These are phyloP conservation scores for Casuarius casuarius DNA, from an alignment of 2,113 vertebrate species.

Conservation along the genomic window DNA sequence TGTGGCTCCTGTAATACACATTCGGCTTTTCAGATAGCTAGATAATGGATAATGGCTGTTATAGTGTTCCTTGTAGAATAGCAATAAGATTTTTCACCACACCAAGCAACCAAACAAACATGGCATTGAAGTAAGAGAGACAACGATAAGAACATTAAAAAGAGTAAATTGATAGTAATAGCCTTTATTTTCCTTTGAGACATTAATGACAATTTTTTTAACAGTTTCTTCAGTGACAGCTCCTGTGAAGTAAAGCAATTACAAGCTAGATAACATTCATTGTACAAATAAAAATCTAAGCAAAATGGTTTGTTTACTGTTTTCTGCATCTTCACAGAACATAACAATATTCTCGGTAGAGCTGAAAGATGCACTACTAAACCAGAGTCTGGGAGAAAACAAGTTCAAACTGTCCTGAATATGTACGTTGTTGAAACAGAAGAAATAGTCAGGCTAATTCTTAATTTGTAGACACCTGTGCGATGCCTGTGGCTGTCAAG, in stretches of 20 bases:
- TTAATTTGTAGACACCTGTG: background rate
- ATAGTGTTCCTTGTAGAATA: background rate
- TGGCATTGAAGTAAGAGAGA: background rate
- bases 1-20: background rate
- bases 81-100: background rate
- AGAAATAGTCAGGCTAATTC: background rate
- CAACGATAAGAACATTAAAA: background rate
- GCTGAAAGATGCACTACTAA: background rate
- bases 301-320: constrained; percentile 33
- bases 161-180: background rate
- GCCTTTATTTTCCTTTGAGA: constrained; percentile 25
- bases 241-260: background rate
- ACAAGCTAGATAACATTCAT: background rate
- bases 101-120: background rate
- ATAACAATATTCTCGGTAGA: background rate
- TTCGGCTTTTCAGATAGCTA: background rate
- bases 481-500: background rate
- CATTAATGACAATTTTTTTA: background rate
- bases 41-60: background rate
- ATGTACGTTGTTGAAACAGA: background rate
- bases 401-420: background rate
- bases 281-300: background rate
- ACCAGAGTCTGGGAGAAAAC: background rate
- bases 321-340: background rate
- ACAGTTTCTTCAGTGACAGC: background rate